phyloP scores from a whole-genome alignment of 1,140 invertebrate species.

The Cherax destructor region DNA sequence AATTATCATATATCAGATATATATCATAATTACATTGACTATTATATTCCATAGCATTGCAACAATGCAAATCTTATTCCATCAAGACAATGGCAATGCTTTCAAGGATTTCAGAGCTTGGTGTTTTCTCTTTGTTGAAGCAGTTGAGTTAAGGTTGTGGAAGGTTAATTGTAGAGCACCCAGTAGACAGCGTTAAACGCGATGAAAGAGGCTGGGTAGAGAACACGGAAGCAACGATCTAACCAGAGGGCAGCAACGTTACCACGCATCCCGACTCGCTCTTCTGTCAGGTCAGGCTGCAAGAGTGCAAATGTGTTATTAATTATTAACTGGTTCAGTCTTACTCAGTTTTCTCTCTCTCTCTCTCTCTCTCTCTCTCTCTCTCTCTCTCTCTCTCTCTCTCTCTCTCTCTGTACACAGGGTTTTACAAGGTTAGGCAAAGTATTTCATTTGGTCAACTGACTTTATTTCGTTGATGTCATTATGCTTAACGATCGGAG shows the following conservation, averaged over 20 bases:
- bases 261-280: constrained; percentile 1
- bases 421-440: too few species aligned
- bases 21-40: too few species aligned
- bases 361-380: constrained; percentile 6
- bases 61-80: too few species aligned
- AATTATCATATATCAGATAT: too few species aligned
- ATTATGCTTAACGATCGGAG: too few species aligned
- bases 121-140: too few species aligned
- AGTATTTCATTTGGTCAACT: too few species aligned
- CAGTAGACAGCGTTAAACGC: constrained; percentile 70
- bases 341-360: neutral
- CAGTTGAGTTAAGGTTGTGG: neutral
- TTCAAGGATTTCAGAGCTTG: too few species aligned
- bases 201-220: constrained; percentile 67
- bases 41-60: too few species aligned
- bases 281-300: constrained; percentile 54
- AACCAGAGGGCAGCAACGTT: constrained; percentile 61
- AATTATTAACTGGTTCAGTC: neutral
- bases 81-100: too few species aligned
- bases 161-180: constrained; percentile 55
- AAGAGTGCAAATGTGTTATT: neutral
- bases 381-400: constrained; percentile 5
- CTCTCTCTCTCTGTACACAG: neutral
- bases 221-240: constrained; percentile 62
- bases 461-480: too few species aligned